These are phyloP conservation scores for Scalopus aquaticus DNA, from an alignment of 2,113 vertebrate species.

Conservation along the genomic window DNA sequence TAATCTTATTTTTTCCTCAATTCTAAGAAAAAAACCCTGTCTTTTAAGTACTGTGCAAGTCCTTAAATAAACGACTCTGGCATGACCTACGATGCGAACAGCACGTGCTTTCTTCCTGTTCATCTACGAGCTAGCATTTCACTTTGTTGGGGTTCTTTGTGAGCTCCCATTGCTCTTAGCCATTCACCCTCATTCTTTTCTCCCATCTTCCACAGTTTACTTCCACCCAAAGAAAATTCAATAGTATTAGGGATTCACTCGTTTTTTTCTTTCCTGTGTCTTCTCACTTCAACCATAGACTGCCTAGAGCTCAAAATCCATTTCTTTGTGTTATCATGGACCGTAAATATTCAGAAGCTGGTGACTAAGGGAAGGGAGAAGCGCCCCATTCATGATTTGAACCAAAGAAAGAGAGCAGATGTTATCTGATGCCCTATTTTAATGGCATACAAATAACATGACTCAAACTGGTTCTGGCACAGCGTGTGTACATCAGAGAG, in stretches of 20 bases:
- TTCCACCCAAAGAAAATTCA: background rate
- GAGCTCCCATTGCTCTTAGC: background rate
- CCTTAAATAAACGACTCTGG: background rate
- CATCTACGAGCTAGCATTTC: slow-evolving; percentile 35
- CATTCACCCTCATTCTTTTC: background rate
- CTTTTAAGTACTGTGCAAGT: background rate
- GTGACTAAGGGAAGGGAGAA: slow-evolving; percentile 23
- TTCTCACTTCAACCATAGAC: background rate
- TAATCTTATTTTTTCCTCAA: slow-evolving; percentile 28
- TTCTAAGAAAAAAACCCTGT: background rate
- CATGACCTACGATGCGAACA: background rate
- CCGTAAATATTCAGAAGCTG: background rate
- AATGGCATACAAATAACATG: slow-evolving; percentile 49
- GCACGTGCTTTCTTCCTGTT: background rate
- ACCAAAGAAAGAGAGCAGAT: slow-evolving; percentile 64
- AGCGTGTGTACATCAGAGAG: background rate
- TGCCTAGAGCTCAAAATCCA: background rate
- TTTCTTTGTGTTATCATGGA: slow-evolving; percentile 17
- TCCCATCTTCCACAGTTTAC: background rate
- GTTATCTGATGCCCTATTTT: slow-evolving; percentile 60
- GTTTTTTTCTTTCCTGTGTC: background rate
- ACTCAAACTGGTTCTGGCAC: slow-evolving; percentile 59
- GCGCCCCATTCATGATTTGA: slow-evolving; percentile 35
- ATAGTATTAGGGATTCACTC: background rate
- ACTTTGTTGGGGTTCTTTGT: slow-evolving; percentile 11